Percentiles rank a stretch among this genome's conserved stretches.
Conservation (phyloP, 1,140 invertebrate genomes). For the Pseudoatta argentina region DNA sequence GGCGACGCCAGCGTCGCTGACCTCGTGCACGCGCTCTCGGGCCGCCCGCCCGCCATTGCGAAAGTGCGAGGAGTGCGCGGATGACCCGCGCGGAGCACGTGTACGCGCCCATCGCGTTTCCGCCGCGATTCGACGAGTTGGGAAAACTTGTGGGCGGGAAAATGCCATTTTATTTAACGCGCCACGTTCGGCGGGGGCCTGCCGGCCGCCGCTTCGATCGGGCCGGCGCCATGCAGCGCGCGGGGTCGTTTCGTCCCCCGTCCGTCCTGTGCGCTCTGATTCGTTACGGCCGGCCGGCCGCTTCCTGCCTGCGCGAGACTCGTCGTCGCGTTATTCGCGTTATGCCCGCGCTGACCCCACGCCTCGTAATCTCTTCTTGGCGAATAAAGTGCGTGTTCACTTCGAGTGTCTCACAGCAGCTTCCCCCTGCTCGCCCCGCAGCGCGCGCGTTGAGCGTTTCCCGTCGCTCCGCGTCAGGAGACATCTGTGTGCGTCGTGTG, state of each 20-base stretch:
- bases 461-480: neutral
- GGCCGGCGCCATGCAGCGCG: too few species aligned
- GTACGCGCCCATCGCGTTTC: neutral
- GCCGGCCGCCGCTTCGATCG: constrained; percentile 9
- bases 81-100: neutral
- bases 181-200: too few species aligned
- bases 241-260: too few species aligned
- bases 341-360: neutral
- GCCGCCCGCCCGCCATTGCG: neutral
- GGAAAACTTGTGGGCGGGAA: neutral
- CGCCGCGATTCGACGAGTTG: neutral
- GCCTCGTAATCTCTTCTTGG: neutral
- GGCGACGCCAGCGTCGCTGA: neutral
- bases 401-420: neutral
- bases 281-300: too few species aligned
- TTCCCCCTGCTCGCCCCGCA: neutral
- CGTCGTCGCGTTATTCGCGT: neutral
- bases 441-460: too few species aligned
- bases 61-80: too few species aligned
- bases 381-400: constrained; percentile 26
- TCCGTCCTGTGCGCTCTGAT: too few species aligned
- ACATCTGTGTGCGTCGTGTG: constrained; percentile 3
- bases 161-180: constrained; percentile 43
- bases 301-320: too few species aligned
- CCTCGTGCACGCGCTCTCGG: constrained; percentile 37